phyloP scores from a whole-genome alignment of 2,888 invertebrate genomes.

The Oscheius sp. region DNA sequence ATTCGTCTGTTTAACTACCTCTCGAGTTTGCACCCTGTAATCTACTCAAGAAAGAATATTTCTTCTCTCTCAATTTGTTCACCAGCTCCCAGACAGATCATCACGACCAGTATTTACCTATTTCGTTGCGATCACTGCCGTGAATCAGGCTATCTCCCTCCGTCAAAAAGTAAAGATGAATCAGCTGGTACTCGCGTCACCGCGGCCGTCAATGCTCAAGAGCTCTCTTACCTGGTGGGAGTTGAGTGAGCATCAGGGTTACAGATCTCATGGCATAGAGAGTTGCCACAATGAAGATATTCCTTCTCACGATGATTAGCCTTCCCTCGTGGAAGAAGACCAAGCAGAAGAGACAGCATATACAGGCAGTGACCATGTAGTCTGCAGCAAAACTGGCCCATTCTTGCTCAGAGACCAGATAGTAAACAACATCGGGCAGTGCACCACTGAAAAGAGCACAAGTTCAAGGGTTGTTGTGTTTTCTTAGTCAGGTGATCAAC shows the following conservation, averaged over 20 bases:
- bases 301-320: constrained; percentile 48
- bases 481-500: not conserved
- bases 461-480: not conserved
- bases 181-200: too few species aligned
- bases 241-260: constrained; percentile 57
- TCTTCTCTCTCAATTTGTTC: too few species aligned
- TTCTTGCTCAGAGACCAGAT: constrained; percentile 54
- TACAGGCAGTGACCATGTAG: constrained; percentile 37
- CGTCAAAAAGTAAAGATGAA: not conserved
- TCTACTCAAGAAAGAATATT: not conserved
- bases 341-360: constrained; percentile 38
- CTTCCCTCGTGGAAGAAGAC: constrained; percentile 49
- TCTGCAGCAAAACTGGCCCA: constrained; percentile 56
- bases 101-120: too few species aligned
- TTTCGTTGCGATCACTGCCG: too few species aligned
- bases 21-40: not conserved
- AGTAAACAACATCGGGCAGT: constrained; percentile 61
- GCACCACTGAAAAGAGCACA: constrained; percentile 44
- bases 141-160: too few species aligned
- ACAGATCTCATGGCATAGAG: constrained; percentile 59
- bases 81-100: too few species aligned
- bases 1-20: not conserved
- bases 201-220: too few species aligned
- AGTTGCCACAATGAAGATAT: constrained; percentile 54
- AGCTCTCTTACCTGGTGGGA: constrained; percentile 54